A percentile compares a stretch with the other conserved stretches of the same genome.
Conservation (phyloP, 2,797 vertebrate species). For the Syndactyla subalaris region DNA sequence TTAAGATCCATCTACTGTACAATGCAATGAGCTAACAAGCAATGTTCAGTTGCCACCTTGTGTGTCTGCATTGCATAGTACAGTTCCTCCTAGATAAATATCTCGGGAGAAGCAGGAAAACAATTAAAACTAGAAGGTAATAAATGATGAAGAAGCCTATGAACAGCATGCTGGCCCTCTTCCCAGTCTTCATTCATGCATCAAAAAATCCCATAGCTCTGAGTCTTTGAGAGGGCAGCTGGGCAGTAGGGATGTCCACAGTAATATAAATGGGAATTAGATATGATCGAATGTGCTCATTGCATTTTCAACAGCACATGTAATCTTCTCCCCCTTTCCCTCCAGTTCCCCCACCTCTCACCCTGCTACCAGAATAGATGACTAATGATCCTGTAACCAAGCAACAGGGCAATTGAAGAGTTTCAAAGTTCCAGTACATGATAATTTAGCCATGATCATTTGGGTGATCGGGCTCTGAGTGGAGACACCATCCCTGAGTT, state of each 20-base stretch:
- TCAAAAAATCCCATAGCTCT: constrained; percentile 77
- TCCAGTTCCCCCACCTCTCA: constrained; percentile 60
- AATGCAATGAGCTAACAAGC: constrained; percentile 25
- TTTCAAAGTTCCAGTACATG: constrained; percentile 77
- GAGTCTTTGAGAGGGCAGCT: constrained; percentile 79
- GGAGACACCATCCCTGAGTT: not conserved
- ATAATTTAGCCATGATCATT: constrained; percentile 29
- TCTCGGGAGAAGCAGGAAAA: constrained; percentile 81
- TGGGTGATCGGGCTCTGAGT: constrained; percentile 4
- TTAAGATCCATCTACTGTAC: not conserved
- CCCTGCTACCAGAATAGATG: constrained; percentile 71
- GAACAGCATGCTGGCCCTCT: constrained; percentile 75
- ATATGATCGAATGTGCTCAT: constrained; percentile 77
- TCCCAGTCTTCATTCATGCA: constrained; percentile 82
- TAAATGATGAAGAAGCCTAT: constrained; percentile 81
- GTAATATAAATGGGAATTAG: constrained; percentile 79
- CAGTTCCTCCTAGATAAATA: constrained; percentile 76
- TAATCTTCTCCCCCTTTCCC: constrained; percentile 67
- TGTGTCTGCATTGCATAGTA: constrained; percentile 27
- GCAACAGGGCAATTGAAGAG: constrained; percentile 77
- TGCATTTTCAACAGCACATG: constrained; percentile 76
- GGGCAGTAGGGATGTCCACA: constrained; percentile 80
- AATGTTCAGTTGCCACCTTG: constrained; percentile 58
- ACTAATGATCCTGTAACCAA: constrained; percentile 81
- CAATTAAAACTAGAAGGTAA: constrained; percentile 85